Evolutionary conservation across 2,888 invertebrate genomes (phyloP), one percentile per base, ranked within the genome.

Genomic region (Norana najaformis): DNA sequence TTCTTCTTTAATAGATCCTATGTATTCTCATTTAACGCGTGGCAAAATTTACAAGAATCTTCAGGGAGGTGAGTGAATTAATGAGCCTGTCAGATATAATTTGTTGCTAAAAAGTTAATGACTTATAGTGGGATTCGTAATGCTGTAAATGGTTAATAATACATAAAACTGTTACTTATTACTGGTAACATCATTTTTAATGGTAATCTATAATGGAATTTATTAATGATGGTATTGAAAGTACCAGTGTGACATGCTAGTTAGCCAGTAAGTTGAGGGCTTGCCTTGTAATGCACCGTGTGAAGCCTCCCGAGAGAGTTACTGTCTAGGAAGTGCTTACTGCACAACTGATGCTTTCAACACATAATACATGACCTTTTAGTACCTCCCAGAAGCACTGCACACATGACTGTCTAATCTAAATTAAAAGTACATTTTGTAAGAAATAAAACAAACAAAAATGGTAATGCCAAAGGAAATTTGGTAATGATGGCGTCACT

Each of bases 1-100:
- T 23, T 82, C 34, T 85, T 6, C 36, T 35, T 85, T 36, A 36
- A 35, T n/a, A 85, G 85, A 85, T 85, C 85, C 85, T 35, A 85
- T 85, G 37, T 37, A 69, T n/a, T 69, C 69, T 69, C 69, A 85
- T 30, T 85, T 85, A 85, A 36, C 85, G 14, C 35, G 37, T 85
- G 85, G 85, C 35, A 85, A 85, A 85, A 36, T 85, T 85, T 36
- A 37, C 85, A 85, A 85, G 37, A 85, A 85, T 85, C 85, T 85
- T 85, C 85, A 85, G 69, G 69, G 69, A 85, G 85, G 85, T 85
- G 18, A 85, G 85, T 85, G 18, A 35, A 36, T 36, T 23, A 85
- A 37, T 85, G 37, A 85, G 23, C 18, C 85, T 85, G 4, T 85
- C 47, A 69, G 30, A 11, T n/a, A 69, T 69, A 69, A 69, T 69